Evolutionary conservation across 1,140 invertebrate genomes (phyloP), one percentile per base, ranked within the genome.

Genomic region (Drosophila pandora): DNA sequence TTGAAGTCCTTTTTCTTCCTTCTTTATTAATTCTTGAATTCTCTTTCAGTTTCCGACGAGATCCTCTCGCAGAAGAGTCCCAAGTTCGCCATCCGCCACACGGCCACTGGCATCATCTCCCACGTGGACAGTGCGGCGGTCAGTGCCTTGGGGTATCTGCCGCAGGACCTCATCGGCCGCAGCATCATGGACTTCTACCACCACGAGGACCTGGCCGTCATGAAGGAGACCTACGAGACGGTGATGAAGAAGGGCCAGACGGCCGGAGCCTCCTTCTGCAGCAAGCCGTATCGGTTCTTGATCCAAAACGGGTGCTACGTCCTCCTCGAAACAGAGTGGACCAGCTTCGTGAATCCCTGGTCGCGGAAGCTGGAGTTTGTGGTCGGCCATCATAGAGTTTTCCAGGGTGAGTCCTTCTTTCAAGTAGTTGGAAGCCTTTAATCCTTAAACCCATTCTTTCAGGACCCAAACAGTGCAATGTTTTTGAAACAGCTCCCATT

Each of bases 331-430:
- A 98, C 97, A 0, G 97, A 98, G 92, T 99, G 97, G 97, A 97
- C 97, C 0, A 96, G 96, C 62, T 98, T 98, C 91, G 94, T 98
- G 30, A 98, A 98, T 94, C 97, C 98, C 0, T 99, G 97, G 97
- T 96, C 96, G 1, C 94, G 94, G 85, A 96, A 96, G 92, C 92
- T 99, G 54, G 98, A 99, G 88, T 98, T 98, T 93, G 95, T 99
- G 50, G 95, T 97, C 80, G 97, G 96, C 61, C 95, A 97, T 82
- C 97, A 99, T 93, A 93, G 94, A 56, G 95, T 99, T 2, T 88
- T 97, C 57, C 95, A 96, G 53, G 94, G 96, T 91, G 63, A 64
- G 71, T 72, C 1, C n/a, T 17, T 41, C 8, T 2, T 1, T 0
- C 4, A 10, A 23, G 7, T 2, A 3, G 13, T 25, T n/a, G 28